Evolutionary conservation across 2,888 invertebrate genomes (phyloP).

Genomic region (Patella ulyssiponensis): DNA sequence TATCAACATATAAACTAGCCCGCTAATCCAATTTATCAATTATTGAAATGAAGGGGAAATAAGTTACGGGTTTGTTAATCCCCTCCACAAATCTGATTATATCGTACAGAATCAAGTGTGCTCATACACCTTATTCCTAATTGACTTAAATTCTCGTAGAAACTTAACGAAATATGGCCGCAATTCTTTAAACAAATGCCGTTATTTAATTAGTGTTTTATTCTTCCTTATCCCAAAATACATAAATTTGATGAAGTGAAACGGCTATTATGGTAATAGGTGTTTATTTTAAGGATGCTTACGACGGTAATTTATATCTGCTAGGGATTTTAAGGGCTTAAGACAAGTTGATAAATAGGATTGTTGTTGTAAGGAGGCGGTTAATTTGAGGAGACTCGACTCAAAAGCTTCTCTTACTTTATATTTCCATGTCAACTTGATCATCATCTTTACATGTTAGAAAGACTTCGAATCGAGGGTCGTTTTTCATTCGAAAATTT

Average conservation of each 20-base stretch:
- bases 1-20: slow-evolving; percentile 58
- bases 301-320: no score
- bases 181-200: background rate
- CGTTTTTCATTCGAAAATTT: no score
- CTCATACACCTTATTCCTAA: background rate
- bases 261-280: background rate
- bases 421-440: no score
- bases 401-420: no score
- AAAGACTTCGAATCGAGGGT: no score
- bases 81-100: no score
- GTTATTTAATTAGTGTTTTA: background rate
- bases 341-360: background rate
- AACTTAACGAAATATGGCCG: background rate
- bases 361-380: no score
- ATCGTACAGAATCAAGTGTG: no score
- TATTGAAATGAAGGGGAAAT: slow-evolving; percentile 58
- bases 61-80: slow-evolving; percentile 41
- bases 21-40: slow-evolving; percentile 56
- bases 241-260: background rate
- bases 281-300: background rate
- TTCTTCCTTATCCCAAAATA: background rate
- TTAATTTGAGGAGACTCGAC: no score
- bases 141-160: slow-evolving; percentile 5
- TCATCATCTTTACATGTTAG: no score
- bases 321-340: background rate